Percentiles rank a stretch among this genome's conserved stretches.
These are phyloP conservation scores for Hedya salicella DNA, from an alignment of 2,888 invertebrate species.

Conservation along the genomic window DNA sequence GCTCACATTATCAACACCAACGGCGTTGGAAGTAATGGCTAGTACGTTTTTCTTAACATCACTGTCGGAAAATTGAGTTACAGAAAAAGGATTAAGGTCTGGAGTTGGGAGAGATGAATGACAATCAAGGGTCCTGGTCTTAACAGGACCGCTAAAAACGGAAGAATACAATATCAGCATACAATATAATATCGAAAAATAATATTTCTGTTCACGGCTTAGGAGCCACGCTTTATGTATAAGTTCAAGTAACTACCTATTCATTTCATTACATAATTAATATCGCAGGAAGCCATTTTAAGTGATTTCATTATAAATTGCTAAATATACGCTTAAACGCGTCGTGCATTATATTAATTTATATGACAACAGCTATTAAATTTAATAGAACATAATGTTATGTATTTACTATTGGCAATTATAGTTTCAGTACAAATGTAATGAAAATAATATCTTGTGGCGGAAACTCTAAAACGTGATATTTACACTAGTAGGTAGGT, in stretches of 20 bases:
- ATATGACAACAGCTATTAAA: background rate
- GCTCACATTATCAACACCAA: too few relatives aligned
- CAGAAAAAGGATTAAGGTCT: too few relatives aligned
- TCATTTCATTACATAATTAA: slow-evolving; percentile 6
- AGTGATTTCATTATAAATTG: slow-evolving; percentile 6
- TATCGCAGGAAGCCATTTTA: slow-evolving; percentile 14
- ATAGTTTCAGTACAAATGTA: background rate
- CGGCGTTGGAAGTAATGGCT: too few relatives aligned
- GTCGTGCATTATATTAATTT: background rate
- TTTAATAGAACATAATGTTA: background rate
- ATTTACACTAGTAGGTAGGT: background rate
- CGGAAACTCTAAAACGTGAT: background rate
- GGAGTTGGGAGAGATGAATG: too few relatives aligned
- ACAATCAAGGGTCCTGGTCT: too few relatives aligned
- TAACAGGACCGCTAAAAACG: too few relatives aligned
- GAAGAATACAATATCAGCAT: too few relatives aligned
- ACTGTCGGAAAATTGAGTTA: too few relatives aligned
- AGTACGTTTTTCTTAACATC: too few relatives aligned
- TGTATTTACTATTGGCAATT: background rate
- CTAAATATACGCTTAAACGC: slow-evolving; percentile 1
- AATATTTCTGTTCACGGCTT: too few relatives aligned
- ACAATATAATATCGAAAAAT: too few relatives aligned
- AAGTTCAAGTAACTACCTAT: slow-evolving; percentile 14
- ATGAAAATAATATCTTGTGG: background rate
- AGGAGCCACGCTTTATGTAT: too few relatives aligned